Conservation (phyloP, 2,888 invertebrate genomes). For the Bhutanitis thaidina region DNA sequence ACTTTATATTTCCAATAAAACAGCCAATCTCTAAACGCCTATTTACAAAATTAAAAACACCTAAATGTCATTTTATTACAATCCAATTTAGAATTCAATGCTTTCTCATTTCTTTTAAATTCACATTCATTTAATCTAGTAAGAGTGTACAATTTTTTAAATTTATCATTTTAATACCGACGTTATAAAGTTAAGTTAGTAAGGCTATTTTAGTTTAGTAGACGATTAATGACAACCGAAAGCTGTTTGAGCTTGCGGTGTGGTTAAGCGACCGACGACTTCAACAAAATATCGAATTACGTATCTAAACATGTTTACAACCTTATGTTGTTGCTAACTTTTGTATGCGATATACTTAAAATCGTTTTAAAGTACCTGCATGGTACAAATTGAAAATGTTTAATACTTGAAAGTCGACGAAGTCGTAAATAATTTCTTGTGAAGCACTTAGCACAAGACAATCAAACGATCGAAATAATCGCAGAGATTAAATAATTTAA, state of each 20-base stretch:
- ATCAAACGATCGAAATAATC: no score
- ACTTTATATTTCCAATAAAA: slow-evolving; percentile 23
- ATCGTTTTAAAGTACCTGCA: no score
- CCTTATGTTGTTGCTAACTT: no score
- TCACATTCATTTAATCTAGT: slow-evolving; percentile 69
- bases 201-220: slow-evolving; percentile 77
- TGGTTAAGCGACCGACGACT: slow-evolving; percentile 39
- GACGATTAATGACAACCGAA: slow-evolving; percentile 50
- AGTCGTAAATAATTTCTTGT: no score
- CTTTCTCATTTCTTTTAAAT: slow-evolving; percentile 63
- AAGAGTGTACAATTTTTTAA: slow-evolving; percentile 56
- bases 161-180: slow-evolving; percentile 49
- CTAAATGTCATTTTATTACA: slow-evolving; percentile 74
- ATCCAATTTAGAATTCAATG: slow-evolving; percentile 78
- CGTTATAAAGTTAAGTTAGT: slow-evolving; percentile 69
- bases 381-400: no score
- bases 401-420: no score
- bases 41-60: slow-evolving; percentile 51
- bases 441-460: no score
- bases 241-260: slow-evolving; percentile 37
- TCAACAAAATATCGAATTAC: no score
- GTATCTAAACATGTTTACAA: no score
- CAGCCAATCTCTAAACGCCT: slow-evolving; percentile 18
- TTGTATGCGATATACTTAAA: no score
- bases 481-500: no score